A percentile compares a stretch with the other conserved stretches of the same genome.
Conservation (phyloP, 2,113 vertebrate species). For the Addax nasomaculatus region DNA sequence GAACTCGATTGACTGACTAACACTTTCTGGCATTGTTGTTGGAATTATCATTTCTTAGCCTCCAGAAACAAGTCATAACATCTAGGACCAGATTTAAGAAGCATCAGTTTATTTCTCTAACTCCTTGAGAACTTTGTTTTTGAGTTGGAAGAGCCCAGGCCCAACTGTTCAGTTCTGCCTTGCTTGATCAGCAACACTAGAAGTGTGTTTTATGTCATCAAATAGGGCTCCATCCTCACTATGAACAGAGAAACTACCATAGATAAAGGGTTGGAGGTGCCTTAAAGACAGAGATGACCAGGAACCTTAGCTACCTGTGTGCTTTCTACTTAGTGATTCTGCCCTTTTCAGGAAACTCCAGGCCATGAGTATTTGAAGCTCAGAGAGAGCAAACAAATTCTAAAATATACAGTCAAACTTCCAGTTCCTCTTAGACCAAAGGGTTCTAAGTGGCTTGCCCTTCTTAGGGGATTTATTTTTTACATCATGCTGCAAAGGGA, state of each 20-base stretch:
- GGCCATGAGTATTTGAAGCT: not conserved
- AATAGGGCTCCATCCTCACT: not conserved
- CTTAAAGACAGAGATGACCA: not conserved
- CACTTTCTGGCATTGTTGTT: not conserved
- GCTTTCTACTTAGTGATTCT: not conserved
- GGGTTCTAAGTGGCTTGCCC: not conserved
- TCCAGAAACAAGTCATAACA: not conserved
- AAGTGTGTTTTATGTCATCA: not conserved
- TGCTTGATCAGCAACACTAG: not conserved
- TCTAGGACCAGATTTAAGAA: not conserved
- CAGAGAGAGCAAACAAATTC: not conserved
- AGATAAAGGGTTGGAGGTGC: not conserved
- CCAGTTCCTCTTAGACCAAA: not conserved
- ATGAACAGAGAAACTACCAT: not conserved
- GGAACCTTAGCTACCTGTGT: not conserved
- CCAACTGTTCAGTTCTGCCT: not conserved
- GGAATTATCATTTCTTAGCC: not conserved
- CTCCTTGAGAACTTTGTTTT: constrained; percentile 17
- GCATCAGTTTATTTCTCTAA: not conserved
- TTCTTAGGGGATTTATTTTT: not conserved
- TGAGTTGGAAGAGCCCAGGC: not conserved
- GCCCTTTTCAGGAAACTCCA: not conserved
- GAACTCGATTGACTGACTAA: not conserved
- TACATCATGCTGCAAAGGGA: not conserved
- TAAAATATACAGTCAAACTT: constrained; percentile 3